Evolutionary conservation across 2,888 invertebrate species (phyloP).

Genomic region (Leptopterna dolabrata): DNA sequence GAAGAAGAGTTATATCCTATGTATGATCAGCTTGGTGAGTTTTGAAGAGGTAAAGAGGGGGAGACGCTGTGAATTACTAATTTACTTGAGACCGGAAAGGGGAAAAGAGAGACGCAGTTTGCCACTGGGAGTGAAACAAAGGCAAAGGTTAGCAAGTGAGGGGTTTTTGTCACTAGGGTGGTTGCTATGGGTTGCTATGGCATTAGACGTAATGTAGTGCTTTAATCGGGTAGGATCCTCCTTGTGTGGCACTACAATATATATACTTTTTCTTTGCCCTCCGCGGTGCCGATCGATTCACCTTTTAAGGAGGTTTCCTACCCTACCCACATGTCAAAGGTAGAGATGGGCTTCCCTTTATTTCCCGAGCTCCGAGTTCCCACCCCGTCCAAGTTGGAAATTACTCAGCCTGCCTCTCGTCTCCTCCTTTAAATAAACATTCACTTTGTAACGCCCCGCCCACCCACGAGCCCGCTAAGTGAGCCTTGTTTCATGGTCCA

Average conservation of each 20-base stretch:
- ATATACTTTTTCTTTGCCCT: conserved; percentile 32
- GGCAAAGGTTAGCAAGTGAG: conserved; percentile 14
- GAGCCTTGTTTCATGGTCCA: not conserved
- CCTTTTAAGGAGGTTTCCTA: conserved; percentile 6
- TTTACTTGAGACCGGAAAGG: not conserved
- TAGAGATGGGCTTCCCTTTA: conserved; percentile 36
- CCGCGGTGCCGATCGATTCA: conserved; percentile 16
- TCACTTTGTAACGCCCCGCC: conserved; percentile 37
- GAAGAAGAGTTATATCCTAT: not conserved
- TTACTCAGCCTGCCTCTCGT: not conserved
- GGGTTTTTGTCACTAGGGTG: conserved; percentile 39
- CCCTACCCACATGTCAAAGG: conserved; percentile 36
- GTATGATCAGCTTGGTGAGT: not conserved
- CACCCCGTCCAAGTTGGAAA: conserved; percentile 7
- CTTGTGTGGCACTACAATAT: conserved; percentile 39
- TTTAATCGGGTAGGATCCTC: conserved; percentile 42
- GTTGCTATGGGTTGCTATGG: conserved; percentile 44
- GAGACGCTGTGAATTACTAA: not conserved
- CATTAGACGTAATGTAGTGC: conserved; percentile 39
- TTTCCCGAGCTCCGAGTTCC: not conserved
- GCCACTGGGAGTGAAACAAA: not conserved
- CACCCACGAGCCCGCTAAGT: not conserved
- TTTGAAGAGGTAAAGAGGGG: not conserved
- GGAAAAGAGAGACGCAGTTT: not conserved
- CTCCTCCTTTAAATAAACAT: conserved; percentile 32